Conservation (phyloP, 2,888 invertebrate species). For the Drosophila pullipes region DNA sequence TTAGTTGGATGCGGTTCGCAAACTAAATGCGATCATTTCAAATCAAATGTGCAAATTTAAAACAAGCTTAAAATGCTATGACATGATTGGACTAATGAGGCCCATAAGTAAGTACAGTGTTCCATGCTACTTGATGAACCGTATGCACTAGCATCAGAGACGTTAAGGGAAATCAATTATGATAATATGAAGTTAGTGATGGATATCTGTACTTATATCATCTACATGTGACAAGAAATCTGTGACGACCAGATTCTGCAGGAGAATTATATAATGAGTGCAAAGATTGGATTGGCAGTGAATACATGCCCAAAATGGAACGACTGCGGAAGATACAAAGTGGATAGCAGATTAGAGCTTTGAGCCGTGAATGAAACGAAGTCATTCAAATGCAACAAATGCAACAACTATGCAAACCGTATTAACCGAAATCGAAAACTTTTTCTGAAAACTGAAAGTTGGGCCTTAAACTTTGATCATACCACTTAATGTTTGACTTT, state of each 20-base stretch:
- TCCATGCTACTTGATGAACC: background rate
- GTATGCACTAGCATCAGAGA: background rate
- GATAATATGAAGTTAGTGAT: background rate
- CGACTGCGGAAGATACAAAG: background rate
- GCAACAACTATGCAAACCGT: background rate
- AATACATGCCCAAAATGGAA: background rate
- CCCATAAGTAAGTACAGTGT: background rate
- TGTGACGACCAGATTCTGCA: background rate
- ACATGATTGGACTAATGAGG: background rate
- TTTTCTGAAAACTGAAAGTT: background rate
- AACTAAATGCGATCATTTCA: too few species aligned
- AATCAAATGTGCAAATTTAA: background rate
- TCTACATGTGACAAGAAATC: too few species aligned
- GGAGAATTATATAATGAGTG: background rate
- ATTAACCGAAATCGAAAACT: background rate
- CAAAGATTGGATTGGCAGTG: background rate
- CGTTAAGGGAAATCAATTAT: too few species aligned
- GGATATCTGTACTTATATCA: too few species aligned
- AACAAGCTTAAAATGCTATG: background rate
- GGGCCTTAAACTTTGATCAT: background rate
- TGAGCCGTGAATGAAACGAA: background rate
- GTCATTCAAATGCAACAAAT: background rate
- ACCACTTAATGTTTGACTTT: conserved; percentile 42
- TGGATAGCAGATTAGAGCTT: background rate
- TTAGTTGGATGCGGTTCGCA: background rate